phyloP scores from a whole-genome alignment of 2,888 invertebrate species.

The Lasioglossum vierecki region DNA sequence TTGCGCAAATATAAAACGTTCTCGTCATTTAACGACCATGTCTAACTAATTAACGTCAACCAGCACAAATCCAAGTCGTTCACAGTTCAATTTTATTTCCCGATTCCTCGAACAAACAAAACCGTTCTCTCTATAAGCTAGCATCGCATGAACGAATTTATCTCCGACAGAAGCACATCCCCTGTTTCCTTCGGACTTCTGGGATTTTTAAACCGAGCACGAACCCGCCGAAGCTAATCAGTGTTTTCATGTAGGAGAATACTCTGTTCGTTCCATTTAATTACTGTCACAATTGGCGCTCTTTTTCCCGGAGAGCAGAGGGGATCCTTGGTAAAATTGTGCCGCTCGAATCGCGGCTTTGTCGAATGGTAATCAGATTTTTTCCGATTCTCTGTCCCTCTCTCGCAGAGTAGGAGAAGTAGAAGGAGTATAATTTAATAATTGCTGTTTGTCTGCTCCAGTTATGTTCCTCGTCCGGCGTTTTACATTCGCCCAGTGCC shows the following conservation, averaged over 20 bases:
- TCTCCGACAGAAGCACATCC: background rate
- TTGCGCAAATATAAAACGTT: background rate
- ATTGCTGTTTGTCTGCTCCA: constrained; percentile 9
- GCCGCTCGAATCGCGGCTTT: background rate
- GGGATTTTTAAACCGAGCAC: background rate
- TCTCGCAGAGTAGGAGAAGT: background rate
- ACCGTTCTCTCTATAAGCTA: background rate
- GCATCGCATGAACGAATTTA: background rate
- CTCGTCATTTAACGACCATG: background rate
- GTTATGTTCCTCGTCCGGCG: background rate
- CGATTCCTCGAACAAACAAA: background rate
- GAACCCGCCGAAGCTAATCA: background rate
- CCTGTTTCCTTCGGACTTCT: background rate
- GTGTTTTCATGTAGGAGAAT: background rate
- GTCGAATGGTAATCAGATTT: constrained; percentile 10
- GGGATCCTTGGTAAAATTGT: background rate
- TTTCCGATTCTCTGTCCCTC: background rate
- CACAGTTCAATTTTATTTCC: background rate
- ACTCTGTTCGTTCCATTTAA: background rate
- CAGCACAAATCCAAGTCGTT: background rate
- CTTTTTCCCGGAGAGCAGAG: background rate
- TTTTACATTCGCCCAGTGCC: background rate
- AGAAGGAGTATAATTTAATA: constrained; percentile 3
- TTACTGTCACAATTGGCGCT: constrained; percentile 2
- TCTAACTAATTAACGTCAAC: background rate